Percentiles rank a stretch among this genome's conserved stretches.
Conservation (phyloP, 2,888 invertebrate genomes). For the Ectemnius lituratus region DNA sequence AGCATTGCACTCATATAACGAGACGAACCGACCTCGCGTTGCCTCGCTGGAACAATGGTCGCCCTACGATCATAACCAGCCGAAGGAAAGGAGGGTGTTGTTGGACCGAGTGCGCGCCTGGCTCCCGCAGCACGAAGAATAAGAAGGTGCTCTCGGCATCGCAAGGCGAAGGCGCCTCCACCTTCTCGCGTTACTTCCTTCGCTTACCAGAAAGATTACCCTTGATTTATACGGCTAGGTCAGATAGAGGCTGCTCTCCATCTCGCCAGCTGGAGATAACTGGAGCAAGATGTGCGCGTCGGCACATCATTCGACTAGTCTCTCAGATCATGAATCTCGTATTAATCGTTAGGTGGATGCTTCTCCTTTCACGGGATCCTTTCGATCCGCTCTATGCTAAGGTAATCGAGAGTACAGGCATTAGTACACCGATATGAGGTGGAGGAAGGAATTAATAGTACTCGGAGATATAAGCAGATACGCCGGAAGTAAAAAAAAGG, state of each 20-base stretch:
- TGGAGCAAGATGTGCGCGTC: constrained; percentile 24
- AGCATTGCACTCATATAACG: constrained; percentile 66
- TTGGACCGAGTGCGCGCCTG: neutral
- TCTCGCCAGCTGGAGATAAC: constrained; percentile 23
- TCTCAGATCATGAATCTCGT: constrained; percentile 16
- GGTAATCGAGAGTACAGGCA: too few species aligned
- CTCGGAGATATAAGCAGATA: constrained; percentile 2
- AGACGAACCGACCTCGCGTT: constrained; percentile 63
- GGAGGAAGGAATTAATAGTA: neutral
- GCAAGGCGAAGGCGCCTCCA: constrained; percentile 40
- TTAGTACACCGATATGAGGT: neutral
- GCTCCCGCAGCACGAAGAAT: constrained; percentile 15
- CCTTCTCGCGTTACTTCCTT: constrained; percentile 16
- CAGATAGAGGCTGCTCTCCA: constrained; percentile 26
- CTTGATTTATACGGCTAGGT: constrained; percentile 63
- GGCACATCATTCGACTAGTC: constrained; percentile 22
- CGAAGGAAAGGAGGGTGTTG: constrained; percentile 31
- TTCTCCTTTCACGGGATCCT: constrained; percentile 2
- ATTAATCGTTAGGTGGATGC: constrained; percentile 11
- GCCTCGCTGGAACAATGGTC: constrained; percentile 67
- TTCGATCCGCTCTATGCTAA: too few species aligned
- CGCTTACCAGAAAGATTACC: constrained; percentile 54
- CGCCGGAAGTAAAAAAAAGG: neutral
- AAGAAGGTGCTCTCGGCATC: constrained; percentile 34
- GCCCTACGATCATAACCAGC: constrained; percentile 68